A percentile compares a stretch with the other conserved stretches of the same genome.
phyloP scores from a whole-genome alignment of 2,888 invertebrate genomes.

The Apamea crenata region DNA sequence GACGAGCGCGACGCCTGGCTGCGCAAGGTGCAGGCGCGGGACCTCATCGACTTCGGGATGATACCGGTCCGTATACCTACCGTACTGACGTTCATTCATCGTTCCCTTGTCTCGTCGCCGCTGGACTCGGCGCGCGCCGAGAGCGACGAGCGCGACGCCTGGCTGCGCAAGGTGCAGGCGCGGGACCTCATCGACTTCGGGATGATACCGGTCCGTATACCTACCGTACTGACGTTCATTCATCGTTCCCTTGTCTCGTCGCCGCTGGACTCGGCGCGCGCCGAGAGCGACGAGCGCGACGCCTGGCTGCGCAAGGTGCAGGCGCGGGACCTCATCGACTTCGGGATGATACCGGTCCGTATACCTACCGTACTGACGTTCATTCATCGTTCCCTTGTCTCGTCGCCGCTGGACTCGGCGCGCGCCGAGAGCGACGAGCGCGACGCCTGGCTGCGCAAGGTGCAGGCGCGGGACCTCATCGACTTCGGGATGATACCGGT shows the following conservation, averaged over 20 bases:
- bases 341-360: constrained; percentile 80
- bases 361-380: no score
- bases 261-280: constrained; percentile 93
- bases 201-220: constrained; percentile 12
- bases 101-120: constrained; percentile 72
- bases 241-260: constrained; percentile 48
- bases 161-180: constrained; percentile 97
- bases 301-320: constrained; percentile 96
- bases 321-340: constrained; percentile 94
- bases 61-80: no score
- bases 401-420: constrained; percentile 92
- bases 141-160: constrained; percentile 95
- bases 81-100: background rate
- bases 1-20: constrained; percentile 95
- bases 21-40: constrained; percentile 95
- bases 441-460: constrained; percentile 95
- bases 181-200: constrained; percentile 93
- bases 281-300: constrained; percentile 96
- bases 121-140: constrained; percentile 95
- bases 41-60: constrained; percentile 93
- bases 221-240: no score
- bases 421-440: constrained; percentile 96
- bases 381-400: no score
- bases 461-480: constrained; percentile 94
- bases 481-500: constrained; percentile 91